These are phyloP conservation scores for Crotalus helleri DNA, from an alignment of 2,113 vertebrate genomes.

Conservation along the genomic window DNA sequence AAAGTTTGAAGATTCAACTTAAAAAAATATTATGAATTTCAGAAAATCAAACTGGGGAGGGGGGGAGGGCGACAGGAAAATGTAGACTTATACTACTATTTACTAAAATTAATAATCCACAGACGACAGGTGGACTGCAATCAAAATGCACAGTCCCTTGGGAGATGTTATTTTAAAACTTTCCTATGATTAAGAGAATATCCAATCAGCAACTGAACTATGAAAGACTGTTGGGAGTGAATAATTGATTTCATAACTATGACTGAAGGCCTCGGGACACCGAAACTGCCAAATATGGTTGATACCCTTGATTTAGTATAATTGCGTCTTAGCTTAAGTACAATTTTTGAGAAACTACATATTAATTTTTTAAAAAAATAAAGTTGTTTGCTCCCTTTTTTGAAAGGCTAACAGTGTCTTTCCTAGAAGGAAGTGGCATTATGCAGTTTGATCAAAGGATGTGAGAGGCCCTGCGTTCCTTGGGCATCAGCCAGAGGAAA, in stretches of 20 bases:
- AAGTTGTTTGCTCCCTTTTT: neutral
- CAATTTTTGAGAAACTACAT: conserved; percentile 34
- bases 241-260: conserved; percentile 25
- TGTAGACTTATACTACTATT: conserved; percentile 24
- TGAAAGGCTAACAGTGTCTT: conserved; percentile 20
- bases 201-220: conserved; percentile 51
- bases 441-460: neutral
- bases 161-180: conserved; percentile 29
- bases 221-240: conserved; percentile 32
- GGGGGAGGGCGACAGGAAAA: neutral
- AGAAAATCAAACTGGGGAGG: conserved; percentile 19
- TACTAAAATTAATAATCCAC: conserved; percentile 37
- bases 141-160: conserved; percentile 45
- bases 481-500: neutral
- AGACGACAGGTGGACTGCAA: conserved; percentile 18
- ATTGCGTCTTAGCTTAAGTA: neutral
- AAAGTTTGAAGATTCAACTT: conserved; percentile 32
- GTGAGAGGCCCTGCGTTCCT: neutral
- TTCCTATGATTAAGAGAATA: conserved; percentile 48
- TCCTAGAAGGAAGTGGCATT: conserved; percentile 11
- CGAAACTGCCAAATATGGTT: conserved; percentile 18
- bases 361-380: conserved; percentile 18
- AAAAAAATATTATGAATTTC: conserved; percentile 14
- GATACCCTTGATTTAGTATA: neutral
- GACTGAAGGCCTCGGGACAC: conserved; percentile 6